Evolutionary conservation across 1,140 invertebrate species (phyloP), one percentile per base, ranked within the genome.

Genomic region (Leptopilina clavipes): DNA sequence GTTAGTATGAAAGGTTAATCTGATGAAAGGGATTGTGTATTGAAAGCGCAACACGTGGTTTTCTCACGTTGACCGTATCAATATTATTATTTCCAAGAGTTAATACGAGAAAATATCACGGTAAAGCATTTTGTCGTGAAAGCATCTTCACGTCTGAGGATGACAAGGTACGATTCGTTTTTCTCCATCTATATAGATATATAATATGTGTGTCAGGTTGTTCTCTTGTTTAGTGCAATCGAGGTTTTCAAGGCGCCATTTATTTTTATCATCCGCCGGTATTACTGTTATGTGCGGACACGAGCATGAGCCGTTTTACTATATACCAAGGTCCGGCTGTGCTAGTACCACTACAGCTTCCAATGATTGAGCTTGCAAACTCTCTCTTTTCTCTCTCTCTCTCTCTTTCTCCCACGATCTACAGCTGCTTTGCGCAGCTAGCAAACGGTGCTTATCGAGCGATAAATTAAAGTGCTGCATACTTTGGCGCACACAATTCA

Each of bases 401-500:
- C 25, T 31, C 25, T 31, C 25, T 31, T 5, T 31, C 25, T 31
- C 25, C 5, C 48, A 17, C 48, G 48, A 17, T 52, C 48, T 52
- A 52, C n/a, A 52, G 48, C 48, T 52, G 48, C 48, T 52, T 52
- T 52, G 48, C 48, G 48, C 48, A 52, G 48, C 48, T 52, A 17
- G 48, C 48, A 52, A 52, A 52, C 48, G 48, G 48, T 52, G 48
- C 48, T 52, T 52, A 52, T 52, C n/a, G 48, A 52, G 48, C 48
- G 48, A 52, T 52, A 52, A 52, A 52, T 52, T 52, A 52, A 52
- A 52, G 48, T 52, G n/a, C 48, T 52, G 48, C 48, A 52, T 52
- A 52, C 48, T 52, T 52, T 17, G 48, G 48, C 48, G 5, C 48
- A 17, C 48, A 52, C 48, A n/a, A 52, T 52, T 52, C n/a, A 52